Evolutionary conservation across 2,888 invertebrate genomes (phyloP).

Genomic region (Cataglyphis rosenhaueri): DNA sequence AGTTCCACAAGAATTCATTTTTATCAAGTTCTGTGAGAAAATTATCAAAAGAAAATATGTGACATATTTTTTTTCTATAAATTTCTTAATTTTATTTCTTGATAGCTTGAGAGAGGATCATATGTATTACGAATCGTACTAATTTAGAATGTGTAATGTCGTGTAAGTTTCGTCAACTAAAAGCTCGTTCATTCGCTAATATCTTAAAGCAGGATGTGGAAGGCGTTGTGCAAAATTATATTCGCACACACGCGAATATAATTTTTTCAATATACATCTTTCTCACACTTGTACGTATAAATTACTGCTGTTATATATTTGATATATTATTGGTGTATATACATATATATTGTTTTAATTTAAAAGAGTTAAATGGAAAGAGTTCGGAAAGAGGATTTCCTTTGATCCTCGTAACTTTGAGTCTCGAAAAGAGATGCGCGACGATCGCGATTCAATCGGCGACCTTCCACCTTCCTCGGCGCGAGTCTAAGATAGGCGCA

Average conservation of each 20-base stretch:
- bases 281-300: background rate
- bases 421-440: background rate
- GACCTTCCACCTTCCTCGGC: constrained; percentile 5
- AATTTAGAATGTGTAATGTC: background rate
- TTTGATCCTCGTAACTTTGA: background rate
- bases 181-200: background rate
- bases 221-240: background rate
- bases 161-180: background rate
- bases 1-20: background rate
- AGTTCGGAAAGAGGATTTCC: background rate
- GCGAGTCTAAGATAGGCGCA: constrained; percentile 18
- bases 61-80: background rate
- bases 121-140: background rate
- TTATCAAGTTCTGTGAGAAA: background rate
- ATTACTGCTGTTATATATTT: background rate
- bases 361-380: background rate
- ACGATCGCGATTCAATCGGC: constrained; percentile 25
- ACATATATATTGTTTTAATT: background rate
- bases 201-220: background rate
- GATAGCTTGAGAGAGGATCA: background rate
- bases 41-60: background rate
- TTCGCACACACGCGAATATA: too few species aligned
- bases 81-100: background rate
- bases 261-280: background rate
- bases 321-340: too few species aligned